A percentile compares a stretch with the other conserved stretches of the same genome.
These are phyloP conservation scores for Thalpophila matura DNA, from an alignment of 2,888 invertebrate species.

Conservation along the genomic window DNA sequence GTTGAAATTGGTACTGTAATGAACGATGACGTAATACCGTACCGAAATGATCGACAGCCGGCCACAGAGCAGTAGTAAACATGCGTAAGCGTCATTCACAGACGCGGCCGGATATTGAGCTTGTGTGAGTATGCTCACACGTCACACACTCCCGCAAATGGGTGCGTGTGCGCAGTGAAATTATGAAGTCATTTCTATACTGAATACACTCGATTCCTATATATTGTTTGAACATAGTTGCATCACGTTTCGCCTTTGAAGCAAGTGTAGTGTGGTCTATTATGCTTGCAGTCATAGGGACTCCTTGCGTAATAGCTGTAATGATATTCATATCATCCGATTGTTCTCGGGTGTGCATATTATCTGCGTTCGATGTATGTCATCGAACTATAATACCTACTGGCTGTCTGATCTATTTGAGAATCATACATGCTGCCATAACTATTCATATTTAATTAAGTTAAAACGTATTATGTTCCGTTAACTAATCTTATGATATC, in stretches of 20 bases:
- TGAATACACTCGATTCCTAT: conserved; percentile 69
- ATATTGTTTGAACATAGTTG: conserved; percentile 71
- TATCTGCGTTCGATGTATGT: conserved; percentile 55
- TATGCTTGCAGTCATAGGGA: conserved; percentile 55
- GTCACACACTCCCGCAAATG: conserved; percentile 53
- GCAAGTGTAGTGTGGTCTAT: conserved; percentile 69
- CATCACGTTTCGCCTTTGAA: conserved; percentile 73
- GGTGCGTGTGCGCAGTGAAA: conserved; percentile 73
- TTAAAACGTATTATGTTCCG: conserved; percentile 20
- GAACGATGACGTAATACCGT: conserved; percentile 80
- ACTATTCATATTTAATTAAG: conserved; percentile 12
- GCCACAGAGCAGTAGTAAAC: conserved; percentile 82
- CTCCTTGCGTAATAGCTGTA: conserved; percentile 64
- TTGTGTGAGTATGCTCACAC: conserved; percentile 69
- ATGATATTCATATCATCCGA: conserved; percentile 62
- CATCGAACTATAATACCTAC: conserved; percentile 61
- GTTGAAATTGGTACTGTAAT: conserved; percentile 70
- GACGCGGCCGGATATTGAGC: conserved; percentile 78
- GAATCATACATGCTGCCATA: conserved; percentile 26
- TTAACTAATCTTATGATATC: conserved; percentile 30
- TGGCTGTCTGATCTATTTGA: conserved; percentile 57
- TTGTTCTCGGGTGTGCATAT: conserved; percentile 60
- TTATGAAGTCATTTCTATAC: conserved; percentile 84
- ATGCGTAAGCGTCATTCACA: conserved; percentile 87
- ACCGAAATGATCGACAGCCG: conserved; percentile 83